Conservation (phyloP, 2,797 vertebrate species). For the Atherinosoma microstoma region DNA sequence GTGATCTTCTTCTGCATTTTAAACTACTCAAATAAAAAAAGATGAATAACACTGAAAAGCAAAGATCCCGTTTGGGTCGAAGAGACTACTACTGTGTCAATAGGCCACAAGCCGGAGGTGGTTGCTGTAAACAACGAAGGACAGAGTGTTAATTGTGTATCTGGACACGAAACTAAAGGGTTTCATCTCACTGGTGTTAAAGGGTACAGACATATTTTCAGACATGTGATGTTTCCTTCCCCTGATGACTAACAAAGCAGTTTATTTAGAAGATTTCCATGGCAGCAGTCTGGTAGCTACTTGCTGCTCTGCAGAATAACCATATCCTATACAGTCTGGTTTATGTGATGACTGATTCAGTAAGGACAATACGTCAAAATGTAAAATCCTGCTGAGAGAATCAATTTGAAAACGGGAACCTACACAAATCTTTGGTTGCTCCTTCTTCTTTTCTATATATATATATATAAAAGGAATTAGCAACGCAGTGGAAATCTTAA, state of each 20-base stretch:
- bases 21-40: neutral
- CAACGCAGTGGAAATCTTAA: conserved; percentile 29
- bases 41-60: neutral
- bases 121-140: neutral
- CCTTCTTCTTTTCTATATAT: conserved; percentile 42
- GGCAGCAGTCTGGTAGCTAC: neutral
- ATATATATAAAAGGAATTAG: conserved; percentile 43
- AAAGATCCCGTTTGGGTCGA: neutral
- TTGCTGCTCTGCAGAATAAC: conserved; percentile 20
- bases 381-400: neutral
- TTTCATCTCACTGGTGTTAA: conserved; percentile 6
- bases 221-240: conserved; percentile 73
- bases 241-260: conserved; percentile 65
- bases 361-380: neutral
- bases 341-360: neutral
- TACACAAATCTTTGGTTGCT: neutral
- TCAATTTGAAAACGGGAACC: neutral
- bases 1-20: neutral
- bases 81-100: conserved; percentile 4
- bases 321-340: neutral
- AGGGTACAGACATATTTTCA: conserved; percentile 32
- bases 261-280: conserved; percentile 66
- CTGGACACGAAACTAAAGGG: conserved; percentile 6
- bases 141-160: neutral
- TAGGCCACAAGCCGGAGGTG: neutral